These are phyloP conservation scores for Nycticebus coucang DNA, from an alignment of 2,113 vertebrate species.

Conservation along the genomic window DNA sequence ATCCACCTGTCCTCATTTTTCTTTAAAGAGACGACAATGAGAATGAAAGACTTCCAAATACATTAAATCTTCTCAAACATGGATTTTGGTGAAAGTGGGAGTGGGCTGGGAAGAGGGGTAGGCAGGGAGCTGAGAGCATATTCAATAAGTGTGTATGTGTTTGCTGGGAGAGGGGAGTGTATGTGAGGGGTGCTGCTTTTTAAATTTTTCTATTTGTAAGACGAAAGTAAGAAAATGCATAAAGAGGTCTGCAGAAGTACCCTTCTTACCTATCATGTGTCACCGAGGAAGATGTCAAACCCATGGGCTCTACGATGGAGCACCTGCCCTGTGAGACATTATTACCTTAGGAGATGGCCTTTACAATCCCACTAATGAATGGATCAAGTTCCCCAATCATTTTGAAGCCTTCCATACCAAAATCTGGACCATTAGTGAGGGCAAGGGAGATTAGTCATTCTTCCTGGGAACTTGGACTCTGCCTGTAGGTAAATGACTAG, in stretches of 20 bases:
- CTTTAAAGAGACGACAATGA: conserved; percentile 68
- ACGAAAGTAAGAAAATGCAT: background rate
- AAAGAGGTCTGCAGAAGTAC: background rate
- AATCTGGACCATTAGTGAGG: background rate
- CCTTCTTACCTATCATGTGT: background rate
- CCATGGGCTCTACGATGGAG: background rate
- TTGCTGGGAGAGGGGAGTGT: accelerated
- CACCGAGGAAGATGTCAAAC: background rate
- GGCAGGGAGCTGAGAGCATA: background rate
- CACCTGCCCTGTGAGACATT: accelerated
- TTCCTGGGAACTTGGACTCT: background rate
- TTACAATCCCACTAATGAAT: background rate
- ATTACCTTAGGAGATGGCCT: background rate
- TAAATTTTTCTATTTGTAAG: conserved; percentile 28
- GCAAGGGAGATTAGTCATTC: background rate
- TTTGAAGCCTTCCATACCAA: background rate
- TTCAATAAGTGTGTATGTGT: background rate
- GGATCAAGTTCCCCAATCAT: background rate
- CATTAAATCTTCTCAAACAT: conserved; percentile 35
- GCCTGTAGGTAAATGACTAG: background rate
- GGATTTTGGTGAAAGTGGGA: background rate
- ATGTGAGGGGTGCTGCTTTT: background rate
- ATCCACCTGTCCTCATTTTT: conserved; percentile 75
- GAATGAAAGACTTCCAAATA: conserved; percentile 53
- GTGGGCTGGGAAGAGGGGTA: background rate